These are phyloP conservation scores for Trachelipus rathkii DNA, from an alignment of 1,140 invertebrate genomes.

Conservation along the genomic window DNA sequence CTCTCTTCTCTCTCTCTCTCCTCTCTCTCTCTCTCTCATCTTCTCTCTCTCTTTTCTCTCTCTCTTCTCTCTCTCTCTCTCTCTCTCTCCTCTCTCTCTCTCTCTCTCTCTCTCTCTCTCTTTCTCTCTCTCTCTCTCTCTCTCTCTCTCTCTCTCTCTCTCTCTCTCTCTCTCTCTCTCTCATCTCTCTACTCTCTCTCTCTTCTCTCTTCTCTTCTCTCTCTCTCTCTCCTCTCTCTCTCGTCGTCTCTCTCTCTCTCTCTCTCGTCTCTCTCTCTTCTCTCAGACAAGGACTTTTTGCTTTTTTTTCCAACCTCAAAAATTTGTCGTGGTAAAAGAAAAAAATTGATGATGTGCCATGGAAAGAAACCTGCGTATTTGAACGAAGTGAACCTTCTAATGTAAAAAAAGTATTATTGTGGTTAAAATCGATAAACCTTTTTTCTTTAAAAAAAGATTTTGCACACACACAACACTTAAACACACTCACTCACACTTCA, in stretches of 20 bases:
- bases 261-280: neutral
- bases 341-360: too few relatives aligned
- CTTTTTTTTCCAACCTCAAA: too few relatives aligned
- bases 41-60: conserved; percentile 12
- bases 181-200: neutral
- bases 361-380: too few relatives aligned
- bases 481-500: too few relatives aligned
- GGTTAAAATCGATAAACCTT: too few relatives aligned
- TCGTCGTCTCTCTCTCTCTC: neutral
- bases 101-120: too few relatives aligned
- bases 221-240: neutral
- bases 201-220: neutral
- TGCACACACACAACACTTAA: too few relatives aligned
- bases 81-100: neutral
- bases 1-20: conserved; percentile 16
- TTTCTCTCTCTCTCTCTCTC: neutral
- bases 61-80: neutral
- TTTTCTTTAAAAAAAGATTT: too few relatives aligned
- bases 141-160: conserved; percentile 22
- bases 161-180: neutral
- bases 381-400: too few relatives aligned
- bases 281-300: too few relatives aligned
- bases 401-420: too few relatives aligned
- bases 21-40: conserved; percentile 6
- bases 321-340: too few relatives aligned